phyloP scores from a whole-genome alignment of 2,888 invertebrate genomes.

The Craniophora ligustri region DNA sequence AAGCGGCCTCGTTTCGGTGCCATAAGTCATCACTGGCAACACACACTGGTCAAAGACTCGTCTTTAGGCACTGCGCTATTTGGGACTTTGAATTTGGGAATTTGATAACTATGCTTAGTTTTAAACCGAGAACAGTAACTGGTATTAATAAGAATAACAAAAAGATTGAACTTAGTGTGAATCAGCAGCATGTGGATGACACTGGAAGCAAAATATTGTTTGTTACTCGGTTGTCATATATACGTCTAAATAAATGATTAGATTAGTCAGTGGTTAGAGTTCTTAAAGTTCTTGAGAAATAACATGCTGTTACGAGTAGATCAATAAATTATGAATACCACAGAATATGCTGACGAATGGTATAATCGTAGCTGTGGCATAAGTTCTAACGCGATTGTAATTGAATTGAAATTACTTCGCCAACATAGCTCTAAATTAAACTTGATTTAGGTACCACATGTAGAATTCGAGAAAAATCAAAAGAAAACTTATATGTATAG shows the following conservation, averaged over 20 bases:
- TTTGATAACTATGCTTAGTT: too few species aligned
- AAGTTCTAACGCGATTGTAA: not conserved
- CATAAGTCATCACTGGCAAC: too few species aligned
- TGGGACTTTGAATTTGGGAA: too few species aligned
- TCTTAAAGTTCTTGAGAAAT: slow-evolving; percentile 56
- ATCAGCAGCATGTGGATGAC: slow-evolving; percentile 18
- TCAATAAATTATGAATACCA: slow-evolving; percentile 31
- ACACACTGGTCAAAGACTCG: too few species aligned
- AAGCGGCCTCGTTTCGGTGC: too few species aligned
- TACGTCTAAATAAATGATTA: slow-evolving; percentile 52
- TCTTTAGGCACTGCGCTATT: too few species aligned
- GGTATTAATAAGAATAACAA: slow-evolving; percentile 21
- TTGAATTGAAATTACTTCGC: too few species aligned
- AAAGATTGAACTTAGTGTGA: too few species aligned
- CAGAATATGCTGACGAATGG: slow-evolving; percentile 12
- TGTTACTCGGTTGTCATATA: slow-evolving; percentile 47
- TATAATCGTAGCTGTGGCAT: not conserved
- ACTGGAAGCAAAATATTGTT: slow-evolving; percentile 34
- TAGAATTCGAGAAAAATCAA: too few species aligned
- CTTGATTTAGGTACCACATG: too few species aligned
- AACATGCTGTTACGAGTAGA: slow-evolving; percentile 39
- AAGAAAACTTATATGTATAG: too few species aligned
- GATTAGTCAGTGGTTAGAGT: slow-evolving; percentile 48
- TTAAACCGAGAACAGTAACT: too few species aligned
- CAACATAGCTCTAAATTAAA: not conserved